These are phyloP conservation scores for Ovibos moschatus DNA, from an alignment of 2,113 vertebrate genomes.

Conservation along the genomic window DNA sequence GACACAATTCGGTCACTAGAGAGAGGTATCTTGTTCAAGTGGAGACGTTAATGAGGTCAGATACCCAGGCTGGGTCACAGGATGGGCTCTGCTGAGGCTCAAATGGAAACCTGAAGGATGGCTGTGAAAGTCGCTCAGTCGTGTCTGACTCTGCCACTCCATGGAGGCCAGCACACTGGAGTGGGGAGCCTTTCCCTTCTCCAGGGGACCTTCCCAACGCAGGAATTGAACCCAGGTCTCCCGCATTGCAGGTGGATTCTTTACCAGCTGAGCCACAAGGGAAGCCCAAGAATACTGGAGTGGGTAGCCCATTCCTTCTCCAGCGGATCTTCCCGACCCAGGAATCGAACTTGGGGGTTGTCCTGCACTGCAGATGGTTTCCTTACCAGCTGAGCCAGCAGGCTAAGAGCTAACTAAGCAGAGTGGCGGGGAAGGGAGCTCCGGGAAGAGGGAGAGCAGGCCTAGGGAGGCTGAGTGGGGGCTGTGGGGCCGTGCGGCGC, in stretches of 20 bases:
- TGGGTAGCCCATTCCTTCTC: neutral
- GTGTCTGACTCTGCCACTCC: neutral
- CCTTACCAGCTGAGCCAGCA: neutral
- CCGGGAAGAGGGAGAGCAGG: neutral
- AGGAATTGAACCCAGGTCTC: too few species aligned
- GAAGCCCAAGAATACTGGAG: too few species aligned
- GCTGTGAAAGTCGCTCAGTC: fast-evolving
- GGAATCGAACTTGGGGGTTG: neutral
- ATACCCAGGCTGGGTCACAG: neutral
- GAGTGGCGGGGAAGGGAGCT: neutral
- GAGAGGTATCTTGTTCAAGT: neutral
- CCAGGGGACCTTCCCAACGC: too few species aligned
- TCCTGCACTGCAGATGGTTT: neutral
- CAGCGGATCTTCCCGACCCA: neutral
- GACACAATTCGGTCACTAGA: neutral
- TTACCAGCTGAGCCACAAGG: too few species aligned
- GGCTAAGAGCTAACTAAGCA: neutral
- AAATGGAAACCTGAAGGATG: neutral
- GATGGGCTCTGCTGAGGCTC: neutral
- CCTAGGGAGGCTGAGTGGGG: neutral
- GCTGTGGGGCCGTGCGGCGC: neutral
- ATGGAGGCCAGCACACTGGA: neutral
- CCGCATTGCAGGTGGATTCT: too few species aligned
- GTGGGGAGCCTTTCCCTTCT: neutral
- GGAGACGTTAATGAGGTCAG: neutral